phyloP scores from a whole-genome alignment of 2,113 vertebrate species.

The Apeltes quadracus region DNA sequence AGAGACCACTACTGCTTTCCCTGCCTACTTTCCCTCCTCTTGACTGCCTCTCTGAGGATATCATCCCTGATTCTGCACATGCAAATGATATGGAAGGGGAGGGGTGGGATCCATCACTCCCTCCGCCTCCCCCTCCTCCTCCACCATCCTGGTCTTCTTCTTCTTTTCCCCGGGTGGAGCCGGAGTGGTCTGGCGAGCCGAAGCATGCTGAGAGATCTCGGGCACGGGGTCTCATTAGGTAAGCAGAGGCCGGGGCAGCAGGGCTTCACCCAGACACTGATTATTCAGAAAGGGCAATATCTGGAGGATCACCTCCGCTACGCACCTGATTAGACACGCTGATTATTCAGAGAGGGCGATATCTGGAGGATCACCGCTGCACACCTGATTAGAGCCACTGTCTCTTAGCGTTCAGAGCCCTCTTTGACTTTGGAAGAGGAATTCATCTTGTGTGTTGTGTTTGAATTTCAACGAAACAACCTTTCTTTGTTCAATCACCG shows the following conservation, averaged over 20 bases:
- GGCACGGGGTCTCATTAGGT: slow-evolving; percentile 82
- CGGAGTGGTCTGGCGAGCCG: slow-evolving; percentile 62
- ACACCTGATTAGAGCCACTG: slow-evolving; percentile 57
- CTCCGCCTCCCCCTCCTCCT: slow-evolving; percentile 32
- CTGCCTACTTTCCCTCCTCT: slow-evolving; percentile 51
- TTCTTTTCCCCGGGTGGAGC: slow-evolving; percentile 63
- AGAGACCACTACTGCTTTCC: slow-evolving; percentile 44
- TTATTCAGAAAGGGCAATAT: slow-evolving; percentile 73
- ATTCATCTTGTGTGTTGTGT: slow-evolving; percentile 27
- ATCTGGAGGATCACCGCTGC: slow-evolving; percentile 52
- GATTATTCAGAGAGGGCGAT: slow-evolving; percentile 71
- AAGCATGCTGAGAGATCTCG: slow-evolving; percentile 67
- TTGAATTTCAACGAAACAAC: slow-evolving; percentile 18
- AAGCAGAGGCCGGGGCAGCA: slow-evolving; percentile 76
- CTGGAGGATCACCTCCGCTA: slow-evolving; percentile 54
- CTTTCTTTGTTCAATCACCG: background rate
- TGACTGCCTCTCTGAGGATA: slow-evolving; percentile 68
- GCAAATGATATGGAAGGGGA: slow-evolving; percentile 69
- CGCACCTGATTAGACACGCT: slow-evolving; percentile 56
- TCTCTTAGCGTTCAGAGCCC: slow-evolving; percentile 46
- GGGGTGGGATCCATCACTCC: slow-evolving; percentile 38
- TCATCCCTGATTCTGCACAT: slow-evolving; percentile 67
- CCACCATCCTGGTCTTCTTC: slow-evolving; percentile 31
- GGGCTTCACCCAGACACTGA: slow-evolving; percentile 65
- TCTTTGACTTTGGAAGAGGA: slow-evolving; percentile 48